phyloP scores from a whole-genome alignment of 1,140 invertebrate genomes.

The Steinernema feltiae region DNA sequence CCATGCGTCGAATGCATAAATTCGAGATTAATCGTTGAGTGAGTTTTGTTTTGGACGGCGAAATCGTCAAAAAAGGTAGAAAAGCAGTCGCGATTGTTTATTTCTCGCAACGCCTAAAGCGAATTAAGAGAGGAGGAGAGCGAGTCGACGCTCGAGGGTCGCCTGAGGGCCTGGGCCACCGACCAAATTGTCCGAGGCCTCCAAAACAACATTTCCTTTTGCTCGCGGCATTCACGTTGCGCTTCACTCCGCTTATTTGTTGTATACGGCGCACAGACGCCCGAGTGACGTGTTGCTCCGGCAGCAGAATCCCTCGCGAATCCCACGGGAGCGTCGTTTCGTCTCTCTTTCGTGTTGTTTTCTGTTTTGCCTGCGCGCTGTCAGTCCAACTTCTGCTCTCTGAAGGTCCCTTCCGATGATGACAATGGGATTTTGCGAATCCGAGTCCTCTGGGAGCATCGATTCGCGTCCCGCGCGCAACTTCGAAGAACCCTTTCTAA shows the following conservation, averaged over 20 bases:
- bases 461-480: background rate
- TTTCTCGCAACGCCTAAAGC: background rate
- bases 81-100: conserved; percentile 15
- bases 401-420: background rate
- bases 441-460: background rate
- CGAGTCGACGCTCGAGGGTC: background rate
- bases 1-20: conserved; percentile 3
- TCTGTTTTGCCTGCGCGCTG: too few species aligned
- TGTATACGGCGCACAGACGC: background rate
- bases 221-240: background rate
- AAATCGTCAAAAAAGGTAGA: too few species aligned
- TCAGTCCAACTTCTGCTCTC: background rate
- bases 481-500: background rate
- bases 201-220: background rate
- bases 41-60: conserved; percentile 4
- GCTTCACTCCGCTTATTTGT: background rate
- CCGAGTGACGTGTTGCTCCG: background rate
- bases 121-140: background rate
- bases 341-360: too few species aligned
- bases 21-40: conserved; percentile 3
- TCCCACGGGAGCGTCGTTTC: background rate
- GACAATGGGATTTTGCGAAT: background rate
- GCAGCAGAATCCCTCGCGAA: background rate
- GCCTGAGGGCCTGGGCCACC: background rate
- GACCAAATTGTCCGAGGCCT: background rate